These are phyloP conservation scores for Lineus longissimus DNA, from an alignment of 1,140 invertebrate genomes.

Conservation along the genomic window DNA sequence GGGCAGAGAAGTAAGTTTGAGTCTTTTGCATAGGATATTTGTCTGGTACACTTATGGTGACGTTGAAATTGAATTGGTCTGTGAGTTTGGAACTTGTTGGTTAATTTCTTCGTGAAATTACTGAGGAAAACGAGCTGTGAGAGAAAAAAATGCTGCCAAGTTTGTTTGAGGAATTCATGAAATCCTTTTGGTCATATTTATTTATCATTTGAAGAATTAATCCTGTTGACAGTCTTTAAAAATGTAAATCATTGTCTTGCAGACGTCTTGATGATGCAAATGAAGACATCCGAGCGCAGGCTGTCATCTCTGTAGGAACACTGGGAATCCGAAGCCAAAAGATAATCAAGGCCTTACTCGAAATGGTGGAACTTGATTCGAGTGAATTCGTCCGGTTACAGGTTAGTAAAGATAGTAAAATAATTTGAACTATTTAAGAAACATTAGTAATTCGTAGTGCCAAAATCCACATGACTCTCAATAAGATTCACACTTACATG, in stretches of 20 bases:
- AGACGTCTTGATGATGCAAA: slow-evolving; percentile 43
- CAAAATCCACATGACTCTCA: too few relatives aligned
- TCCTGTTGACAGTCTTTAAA: too few relatives aligned
- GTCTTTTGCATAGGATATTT: too few relatives aligned
- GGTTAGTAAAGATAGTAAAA: slow-evolving; percentile 27
- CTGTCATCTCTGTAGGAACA: slow-evolving; percentile 49
- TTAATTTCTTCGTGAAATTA: background rate
- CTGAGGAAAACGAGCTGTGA: too few relatives aligned
- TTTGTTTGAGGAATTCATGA: too few relatives aligned
- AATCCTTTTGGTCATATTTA: too few relatives aligned
- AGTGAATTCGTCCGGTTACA: slow-evolving; percentile 50
- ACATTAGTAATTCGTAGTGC: background rate
- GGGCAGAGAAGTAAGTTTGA: slow-evolving; percentile 38
- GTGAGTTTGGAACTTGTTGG: background rate
- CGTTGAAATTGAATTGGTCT: too few relatives aligned
- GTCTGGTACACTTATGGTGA: too few relatives aligned
- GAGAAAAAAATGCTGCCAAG: too few relatives aligned
- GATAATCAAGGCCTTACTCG: slow-evolving; percentile 39
- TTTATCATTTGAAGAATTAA: too few relatives aligned
- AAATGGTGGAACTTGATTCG: slow-evolving; percentile 50
- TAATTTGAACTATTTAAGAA: background rate
- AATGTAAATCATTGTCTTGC: slow-evolving; percentile 8
- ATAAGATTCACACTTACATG: too few relatives aligned
- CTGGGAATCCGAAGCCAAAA: slow-evolving; percentile 49
- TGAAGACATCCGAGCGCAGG: slow-evolving; percentile 44